These are phyloP conservation scores for Microcebus griseorufus DNA, from an alignment of 2,113 vertebrate species.

Conservation along the genomic window DNA sequence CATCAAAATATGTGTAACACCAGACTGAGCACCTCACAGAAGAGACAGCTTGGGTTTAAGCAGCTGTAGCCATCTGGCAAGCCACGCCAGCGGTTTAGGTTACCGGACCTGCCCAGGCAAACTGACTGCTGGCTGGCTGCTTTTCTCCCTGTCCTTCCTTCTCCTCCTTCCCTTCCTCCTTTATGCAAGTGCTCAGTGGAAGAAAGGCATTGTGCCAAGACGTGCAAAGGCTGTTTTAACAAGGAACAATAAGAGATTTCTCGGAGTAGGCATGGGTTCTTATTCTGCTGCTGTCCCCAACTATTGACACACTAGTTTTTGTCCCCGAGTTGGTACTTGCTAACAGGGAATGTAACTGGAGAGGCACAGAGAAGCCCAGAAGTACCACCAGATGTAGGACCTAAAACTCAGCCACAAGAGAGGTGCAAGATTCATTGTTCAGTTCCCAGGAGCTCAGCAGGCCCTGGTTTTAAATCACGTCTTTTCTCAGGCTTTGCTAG, in stretches of 20 bases:
- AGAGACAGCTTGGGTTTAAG: neutral
- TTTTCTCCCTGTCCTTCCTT: neutral
- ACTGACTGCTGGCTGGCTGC: neutral
- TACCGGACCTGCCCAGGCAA: neutral
- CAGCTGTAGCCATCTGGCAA: neutral
- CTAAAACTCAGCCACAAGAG: neutral
- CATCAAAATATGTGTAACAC: neutral
- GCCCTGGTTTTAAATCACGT: neutral
- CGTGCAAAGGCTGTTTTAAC: neutral
- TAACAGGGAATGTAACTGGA: neutral
- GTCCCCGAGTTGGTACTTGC: neutral
- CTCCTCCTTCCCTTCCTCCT: neutral
- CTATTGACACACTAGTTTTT: neutral
- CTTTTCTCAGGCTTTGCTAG: neutral
- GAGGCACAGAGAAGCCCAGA: neutral
- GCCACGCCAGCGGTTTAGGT: neutral
- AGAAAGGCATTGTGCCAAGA: neutral
- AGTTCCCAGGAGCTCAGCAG: neutral
- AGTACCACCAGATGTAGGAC: neutral
- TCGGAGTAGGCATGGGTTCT: neutral
- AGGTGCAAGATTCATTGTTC: neutral
- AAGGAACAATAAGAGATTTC: neutral
- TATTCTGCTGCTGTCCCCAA: neutral
- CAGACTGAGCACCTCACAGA: neutral
- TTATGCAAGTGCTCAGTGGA: neutral